Percentiles rank a stretch among this genome's conserved stretches.
phyloP scores from a whole-genome alignment of 1,140 invertebrate species.

The Reticulitermes speratus region DNA sequence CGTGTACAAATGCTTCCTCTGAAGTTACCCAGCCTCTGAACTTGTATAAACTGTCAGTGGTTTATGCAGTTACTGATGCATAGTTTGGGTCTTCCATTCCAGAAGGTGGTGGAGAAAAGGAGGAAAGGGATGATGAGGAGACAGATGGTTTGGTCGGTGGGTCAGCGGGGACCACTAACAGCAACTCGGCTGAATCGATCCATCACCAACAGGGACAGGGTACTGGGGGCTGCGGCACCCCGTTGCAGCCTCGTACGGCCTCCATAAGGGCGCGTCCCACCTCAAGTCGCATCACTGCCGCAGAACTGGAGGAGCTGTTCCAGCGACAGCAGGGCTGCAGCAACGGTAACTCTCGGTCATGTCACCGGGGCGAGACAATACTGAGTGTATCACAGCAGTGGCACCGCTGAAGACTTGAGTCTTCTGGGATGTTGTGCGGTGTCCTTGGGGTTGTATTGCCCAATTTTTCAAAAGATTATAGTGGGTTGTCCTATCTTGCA shows the following conservation, averaged over 20 bases:
- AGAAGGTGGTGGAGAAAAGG: conserved; percentile 63
- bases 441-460: no score
- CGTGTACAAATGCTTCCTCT: not conserved
- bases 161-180: conserved; percentile 54
- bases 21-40: not conserved
- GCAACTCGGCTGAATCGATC: conserved; percentile 76
- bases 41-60: not conserved
- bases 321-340: conserved; percentile 65
- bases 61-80: not conserved
- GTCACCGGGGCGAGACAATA: no score
- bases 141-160: conserved; percentile 51
- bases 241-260: conserved; percentile 74
- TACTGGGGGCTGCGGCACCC: conserved; percentile 40
- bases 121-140: conserved; percentile 58
- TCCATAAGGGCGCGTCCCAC: conserved; percentile 84
- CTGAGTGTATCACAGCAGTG: no score
- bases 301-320: conserved; percentile 88
- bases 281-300: conserved; percentile 82
- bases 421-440: no score
- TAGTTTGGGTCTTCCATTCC: conserved; percentile 32
- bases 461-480: no score
- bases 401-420: no score
- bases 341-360: not conserved
- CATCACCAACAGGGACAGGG: conserved; percentile 48
- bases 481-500: no score